Percentiles rank a stretch among this genome's conserved stretches.
Conservation (phyloP, 1,140 invertebrate genomes). For the Magallana ariakensis region DNA sequence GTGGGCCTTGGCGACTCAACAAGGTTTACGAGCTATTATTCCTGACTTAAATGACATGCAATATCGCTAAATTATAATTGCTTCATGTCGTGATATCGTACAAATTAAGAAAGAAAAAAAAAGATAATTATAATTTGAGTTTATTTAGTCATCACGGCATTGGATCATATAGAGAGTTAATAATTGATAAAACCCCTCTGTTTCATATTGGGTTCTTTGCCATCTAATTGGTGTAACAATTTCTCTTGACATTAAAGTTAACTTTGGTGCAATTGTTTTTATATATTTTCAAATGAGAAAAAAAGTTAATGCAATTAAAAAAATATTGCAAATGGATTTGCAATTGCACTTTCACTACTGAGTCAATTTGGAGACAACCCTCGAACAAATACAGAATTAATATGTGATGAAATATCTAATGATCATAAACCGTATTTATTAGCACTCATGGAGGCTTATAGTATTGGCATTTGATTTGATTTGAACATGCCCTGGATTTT, state of each 20-base stretch:
- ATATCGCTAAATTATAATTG: conserved; percentile 30
- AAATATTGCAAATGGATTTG: neutral
- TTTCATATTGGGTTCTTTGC: neutral
- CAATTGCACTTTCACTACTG: too few species aligned
- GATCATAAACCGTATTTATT: too few species aligned
- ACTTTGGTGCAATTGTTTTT: neutral
- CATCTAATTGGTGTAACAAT: neutral
- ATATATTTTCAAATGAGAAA: neutral
- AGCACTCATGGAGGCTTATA: too few species aligned
- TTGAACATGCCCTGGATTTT: too few species aligned
- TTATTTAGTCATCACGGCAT: conserved; percentile 25
- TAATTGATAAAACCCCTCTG: conserved; percentile 13
- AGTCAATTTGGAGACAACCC: too few species aligned
- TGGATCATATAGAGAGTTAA: conserved; percentile 23
- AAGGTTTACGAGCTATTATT: neutral
- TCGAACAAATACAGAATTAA: too few species aligned
- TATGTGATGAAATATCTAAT: too few species aligned
- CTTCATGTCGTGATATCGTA: conserved; percentile 16
- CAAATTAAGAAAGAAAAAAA: conserved; percentile 5
- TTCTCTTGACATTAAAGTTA: neutral
- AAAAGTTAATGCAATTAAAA: neutral
- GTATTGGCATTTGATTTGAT: too few species aligned
- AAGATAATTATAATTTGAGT: conserved; percentile 23
- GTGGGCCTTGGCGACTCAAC: neutral
- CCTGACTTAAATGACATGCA: conserved; percentile 29